Base-by-base conservation (phyloP, 2,888 invertebrate species). In the Ganaspis brasiliensis region DNA sequence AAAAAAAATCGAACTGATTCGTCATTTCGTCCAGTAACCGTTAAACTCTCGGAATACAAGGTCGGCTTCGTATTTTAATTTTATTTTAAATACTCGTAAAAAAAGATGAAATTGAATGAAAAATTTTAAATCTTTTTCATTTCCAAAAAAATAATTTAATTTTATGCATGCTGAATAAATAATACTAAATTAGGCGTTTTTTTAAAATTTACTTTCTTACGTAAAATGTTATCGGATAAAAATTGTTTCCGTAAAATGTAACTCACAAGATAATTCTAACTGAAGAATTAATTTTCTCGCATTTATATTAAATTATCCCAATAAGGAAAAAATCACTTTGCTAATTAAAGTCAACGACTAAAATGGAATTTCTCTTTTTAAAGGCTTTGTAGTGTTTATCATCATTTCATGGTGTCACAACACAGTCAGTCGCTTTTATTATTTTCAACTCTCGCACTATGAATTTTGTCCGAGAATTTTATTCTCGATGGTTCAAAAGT, bases 11-110 rank as follows among this genome's bases (percentile, higher is more conserved):
- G 2, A 45, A 45, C 24, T n/a, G 40, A 67, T 21, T 55, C 75
- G 10, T 59, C 81, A 3, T 79, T 79, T 73, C 57, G 71, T 45
- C 76, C 55, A 26, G 61, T 76, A 77, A 49, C 83, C 74, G 26
- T 81, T 0, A 87, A 79, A 76, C 79, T 88, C 9, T 81, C 88
- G 1, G 73, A 76, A 2, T 79, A 91, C 57, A 90, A 92, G 87
- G 92, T 91, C 78, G 82, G 83, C 82, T 40, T n/a, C 8, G 2
- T 52, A 45, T 45, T 45, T 45, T 40, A 2, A 40, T 8, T 40
- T 10, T 12, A 2, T 40, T n/a, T n/a, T 12, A 12, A 40, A 8
- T 40, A 12, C 2, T 40, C 10, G 9, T 8, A 12, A 2, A 4
- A 40, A 40, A 40, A 12, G 12, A 4, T 40, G 6, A 31, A 31